Evolutionary conservation across 2,113 vertebrate genomes (phyloP).

Genomic region (Myotis davidii): DNA sequence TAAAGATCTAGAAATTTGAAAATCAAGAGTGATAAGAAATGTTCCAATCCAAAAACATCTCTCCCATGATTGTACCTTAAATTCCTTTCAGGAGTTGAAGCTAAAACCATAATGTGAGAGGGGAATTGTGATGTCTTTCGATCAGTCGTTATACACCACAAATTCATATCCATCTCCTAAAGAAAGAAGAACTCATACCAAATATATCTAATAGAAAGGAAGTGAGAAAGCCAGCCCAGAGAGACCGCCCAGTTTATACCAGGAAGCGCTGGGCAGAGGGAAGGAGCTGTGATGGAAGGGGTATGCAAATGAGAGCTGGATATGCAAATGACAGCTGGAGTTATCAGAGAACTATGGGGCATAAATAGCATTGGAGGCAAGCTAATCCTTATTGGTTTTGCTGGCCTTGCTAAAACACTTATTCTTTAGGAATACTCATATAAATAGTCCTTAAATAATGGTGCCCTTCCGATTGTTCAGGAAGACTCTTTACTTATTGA

Average conservation of each 20-base stretch:
- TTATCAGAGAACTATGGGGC: neutral
- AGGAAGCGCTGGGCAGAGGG: neutral
- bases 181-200: neutral
- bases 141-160: neutral
- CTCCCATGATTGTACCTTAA: neutral
- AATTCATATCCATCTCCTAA: neutral
- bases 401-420: neutral
- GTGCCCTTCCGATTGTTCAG: neutral
- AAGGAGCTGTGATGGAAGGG: neutral
- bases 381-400: neutral
- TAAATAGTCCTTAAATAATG: slow-evolving; percentile 10
- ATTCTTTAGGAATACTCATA: neutral
- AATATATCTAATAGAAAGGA: neutral
- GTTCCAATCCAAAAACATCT: neutral
- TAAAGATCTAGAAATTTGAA: slow-evolving; percentile 12
- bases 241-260: neutral
- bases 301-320: neutral
- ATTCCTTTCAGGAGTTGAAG: neutral
- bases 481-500: neutral
- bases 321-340: neutral
- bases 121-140: neutral
- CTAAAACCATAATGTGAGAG: neutral
- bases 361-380: neutral
- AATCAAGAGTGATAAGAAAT: slow-evolving; percentile 6
- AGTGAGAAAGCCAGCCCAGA: neutral